Conservation (phyloP, 1,140 invertebrate species). For the Pseudomyrmex sp. region DNA sequence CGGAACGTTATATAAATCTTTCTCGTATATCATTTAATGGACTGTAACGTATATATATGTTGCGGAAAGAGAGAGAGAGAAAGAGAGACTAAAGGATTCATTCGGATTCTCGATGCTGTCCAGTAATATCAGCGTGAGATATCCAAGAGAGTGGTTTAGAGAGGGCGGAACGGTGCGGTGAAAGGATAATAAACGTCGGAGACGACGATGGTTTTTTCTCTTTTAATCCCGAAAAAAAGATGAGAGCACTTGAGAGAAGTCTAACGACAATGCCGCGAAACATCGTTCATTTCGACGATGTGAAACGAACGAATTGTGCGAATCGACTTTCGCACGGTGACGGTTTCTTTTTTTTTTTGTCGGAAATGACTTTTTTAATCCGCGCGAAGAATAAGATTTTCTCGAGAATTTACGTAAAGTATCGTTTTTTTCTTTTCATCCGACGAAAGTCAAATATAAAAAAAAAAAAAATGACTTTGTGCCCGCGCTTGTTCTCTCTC, state of each 20-base stretch:
- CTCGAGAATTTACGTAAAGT: constrained; percentile 45
- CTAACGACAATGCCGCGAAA: constrained; percentile 14
- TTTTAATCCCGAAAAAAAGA: constrained; percentile 52
- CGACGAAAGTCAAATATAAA: constrained; percentile 2
- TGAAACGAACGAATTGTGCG: constrained; percentile 60
- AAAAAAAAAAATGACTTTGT: constrained; percentile 11
- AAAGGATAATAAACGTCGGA: constrained; percentile 40
- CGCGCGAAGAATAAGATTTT: constrained; percentile 36
- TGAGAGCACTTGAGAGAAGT: constrained; percentile 29
- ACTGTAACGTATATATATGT: background rate
- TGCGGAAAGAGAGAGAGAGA: background rate
- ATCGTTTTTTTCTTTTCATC: background rate
- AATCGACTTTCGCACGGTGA: constrained; percentile 20
- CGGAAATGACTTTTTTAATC: constrained; percentile 18
- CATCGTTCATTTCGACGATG: constrained; percentile 59
- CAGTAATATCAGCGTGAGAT: background rate
- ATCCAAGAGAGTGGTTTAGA: constrained; percentile 25
- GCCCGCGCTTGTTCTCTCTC: background rate
- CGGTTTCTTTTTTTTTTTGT: constrained; percentile 7
- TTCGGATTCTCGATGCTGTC: too few species aligned
- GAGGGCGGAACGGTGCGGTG: background rate
- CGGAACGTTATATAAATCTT: background rate
- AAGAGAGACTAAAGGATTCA: too few species aligned
- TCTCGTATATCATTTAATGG: background rate
- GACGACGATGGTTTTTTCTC: background rate